Base-by-base conservation (phyloP, 1,140 invertebrate species). In the Psilanteris sp. region DNA sequence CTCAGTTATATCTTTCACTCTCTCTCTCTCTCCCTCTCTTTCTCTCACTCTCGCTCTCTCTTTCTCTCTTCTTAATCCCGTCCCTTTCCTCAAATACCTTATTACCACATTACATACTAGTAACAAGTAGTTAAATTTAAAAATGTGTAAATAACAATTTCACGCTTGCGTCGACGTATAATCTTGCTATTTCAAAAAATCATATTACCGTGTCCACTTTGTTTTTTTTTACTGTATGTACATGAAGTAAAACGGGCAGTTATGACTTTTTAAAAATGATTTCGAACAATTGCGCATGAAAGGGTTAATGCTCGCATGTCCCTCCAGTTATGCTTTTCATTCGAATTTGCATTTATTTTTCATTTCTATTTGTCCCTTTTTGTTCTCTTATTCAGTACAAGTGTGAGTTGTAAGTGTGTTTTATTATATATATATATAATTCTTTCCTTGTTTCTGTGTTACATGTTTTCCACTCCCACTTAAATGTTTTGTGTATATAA, bases 141-240 rank as follows among this genome's bases (percentile, higher is more conserved):
- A 71, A 77, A 71, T 57, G 50, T 77, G 67, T 55, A 71, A 77
- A 67, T 67, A 71, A 77, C 74, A 77, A 72, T 77, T 77, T 72
- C 59, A 39, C 48, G 31, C 54, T 66, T 62, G 44, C 55, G 32
- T 75, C 55, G 39, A 54, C 66, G 46, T 71, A 44, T 62, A 52
- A 13, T 67, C 54, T 52, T 76, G 44, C 73, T 66, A 66, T 75
- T 77, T 80, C 77, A 82, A 82, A 84, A 87, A 82, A 86, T 80
- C 78, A 79, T 80, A 77, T 81, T 79, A 82, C 64, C 79, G 80
- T 83, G 77, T 80, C 79, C 78, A 68, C 79, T 59, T 78, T 83
- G 78, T 48, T 59, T 27, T 48, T 59, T 27, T 75, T 62, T 72
- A 74, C 81, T 81, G 81, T 78, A 83, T 81, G 80, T 81, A 80